Evolutionary conservation across 2,888 invertebrate genomes (phyloP).

Genomic region (Lasioglossum oenotherae): DNA sequence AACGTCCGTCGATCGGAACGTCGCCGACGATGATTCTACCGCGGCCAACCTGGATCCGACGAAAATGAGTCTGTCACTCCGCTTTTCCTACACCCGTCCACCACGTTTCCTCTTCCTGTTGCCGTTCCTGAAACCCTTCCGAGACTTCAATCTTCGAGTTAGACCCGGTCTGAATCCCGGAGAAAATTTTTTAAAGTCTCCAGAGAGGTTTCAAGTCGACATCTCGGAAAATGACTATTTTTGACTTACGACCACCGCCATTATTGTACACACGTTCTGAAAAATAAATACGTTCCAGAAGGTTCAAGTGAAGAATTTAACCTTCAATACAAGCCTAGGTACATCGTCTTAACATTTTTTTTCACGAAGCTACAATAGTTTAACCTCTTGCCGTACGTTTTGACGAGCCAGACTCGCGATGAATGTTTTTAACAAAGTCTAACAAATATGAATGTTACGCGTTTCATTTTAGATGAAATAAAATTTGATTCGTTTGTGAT

Average conservation of each 20-base stretch:
- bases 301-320: neutral
- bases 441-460: no score
- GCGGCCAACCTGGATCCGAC: neutral
- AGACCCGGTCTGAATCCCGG: neutral
- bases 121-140: neutral
- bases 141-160: neutral
- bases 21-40: neutral
- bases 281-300: neutral
- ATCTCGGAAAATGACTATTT: neutral
- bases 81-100: neutral
- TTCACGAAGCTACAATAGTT: rapidly evolving
- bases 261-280: neutral
- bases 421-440: no score
- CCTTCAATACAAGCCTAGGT: neutral
- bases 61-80: slow-evolving; percentile 2
- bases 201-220: neutral
- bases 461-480: no score
- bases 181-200: neutral
- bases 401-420: no score
- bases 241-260: neutral
- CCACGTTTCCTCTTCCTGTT: neutral
- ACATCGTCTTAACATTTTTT: neutral
- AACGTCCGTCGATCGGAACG: slow-evolving; percentile 6
- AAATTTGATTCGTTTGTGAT: no score
- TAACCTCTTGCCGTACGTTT: neutral